phyloP scores from a whole-genome alignment of 2,888 invertebrate species.

The Trachelus troglodyta region DNA sequence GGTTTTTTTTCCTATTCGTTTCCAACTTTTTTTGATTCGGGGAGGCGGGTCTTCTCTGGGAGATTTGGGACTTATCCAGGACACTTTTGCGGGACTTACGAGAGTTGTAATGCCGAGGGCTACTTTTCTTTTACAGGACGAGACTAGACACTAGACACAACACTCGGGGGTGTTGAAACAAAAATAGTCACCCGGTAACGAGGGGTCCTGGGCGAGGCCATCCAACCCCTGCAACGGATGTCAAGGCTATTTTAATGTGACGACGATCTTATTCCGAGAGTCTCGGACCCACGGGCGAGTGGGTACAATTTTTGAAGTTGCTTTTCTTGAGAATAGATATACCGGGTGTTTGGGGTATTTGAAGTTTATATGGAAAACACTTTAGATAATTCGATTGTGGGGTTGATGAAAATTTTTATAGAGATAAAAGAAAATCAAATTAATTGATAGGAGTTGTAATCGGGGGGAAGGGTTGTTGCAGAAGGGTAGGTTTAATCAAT shows the following conservation, averaged over 20 bases:
- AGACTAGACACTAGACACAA: conserved; percentile 18
- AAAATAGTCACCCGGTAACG: conserved; percentile 42
- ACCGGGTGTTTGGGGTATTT: no score
- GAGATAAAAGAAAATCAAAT: no score
- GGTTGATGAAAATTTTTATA: no score
- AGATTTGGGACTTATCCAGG: neutral
- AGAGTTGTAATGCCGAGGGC: neutral
- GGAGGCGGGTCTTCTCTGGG: no score
- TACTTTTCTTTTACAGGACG: conserved; percentile 3
- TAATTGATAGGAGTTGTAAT: no score
- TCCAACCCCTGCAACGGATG: conserved; percentile 45
- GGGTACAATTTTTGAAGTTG: neutral
- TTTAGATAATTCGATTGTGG: no score
- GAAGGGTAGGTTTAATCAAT: no score
- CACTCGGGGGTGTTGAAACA: conserved; percentile 35
- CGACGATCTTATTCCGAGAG: conserved; percentile 8
- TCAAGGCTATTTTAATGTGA: conserved; percentile 47
- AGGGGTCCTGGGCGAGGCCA: conserved; percentile 21
- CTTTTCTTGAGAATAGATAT: neutral
- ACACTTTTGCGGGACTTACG: neutral
- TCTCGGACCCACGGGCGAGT: conserved; percentile 1
- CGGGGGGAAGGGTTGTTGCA: no score
- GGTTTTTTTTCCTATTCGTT: no score
- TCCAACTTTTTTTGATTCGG: no score
- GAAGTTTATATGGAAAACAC: no score